Conservation (phyloP, 2,888 invertebrate genomes). For the Orthonychiurus folsomi region DNA sequence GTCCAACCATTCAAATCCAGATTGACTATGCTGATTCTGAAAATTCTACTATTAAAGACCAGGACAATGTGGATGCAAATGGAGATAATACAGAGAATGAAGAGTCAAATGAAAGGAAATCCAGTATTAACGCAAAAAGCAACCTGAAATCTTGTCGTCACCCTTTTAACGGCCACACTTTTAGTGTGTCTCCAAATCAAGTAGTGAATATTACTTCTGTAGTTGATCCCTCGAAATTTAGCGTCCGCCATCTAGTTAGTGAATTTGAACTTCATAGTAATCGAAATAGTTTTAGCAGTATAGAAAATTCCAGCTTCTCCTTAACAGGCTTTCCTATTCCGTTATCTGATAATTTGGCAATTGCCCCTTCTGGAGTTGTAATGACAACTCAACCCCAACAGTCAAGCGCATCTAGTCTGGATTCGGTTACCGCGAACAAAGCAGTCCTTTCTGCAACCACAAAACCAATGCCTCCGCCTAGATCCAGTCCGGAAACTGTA, state of each 20-base stretch:
- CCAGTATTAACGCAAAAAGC: conserved; percentile 21
- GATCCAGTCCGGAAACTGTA: background rate
- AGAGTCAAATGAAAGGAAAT: background rate
- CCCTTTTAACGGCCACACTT: conserved; percentile 73
- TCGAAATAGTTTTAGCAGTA: conserved; percentile 25
- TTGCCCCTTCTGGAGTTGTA: conserved; percentile 15
- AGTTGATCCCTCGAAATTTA: conserved; percentile 36
- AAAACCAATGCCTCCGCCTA: background rate
- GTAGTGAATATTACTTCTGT: conserved; percentile 58
- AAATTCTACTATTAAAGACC: background rate
- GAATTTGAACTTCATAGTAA: conserved; percentile 36
- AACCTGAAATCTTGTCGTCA: conserved; percentile 65
- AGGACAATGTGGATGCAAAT: background rate
- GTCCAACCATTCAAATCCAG: background rate
- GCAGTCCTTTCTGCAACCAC: background rate
- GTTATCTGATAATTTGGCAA: conserved; percentile 14
- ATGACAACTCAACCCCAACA: background rate
- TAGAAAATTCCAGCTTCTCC: conserved; percentile 12
- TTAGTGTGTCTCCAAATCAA: conserved; percentile 84
- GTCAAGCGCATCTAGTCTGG: background rate
- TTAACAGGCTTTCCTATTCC: conserved; percentile 22
- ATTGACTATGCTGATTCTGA: conserved; percentile 11
- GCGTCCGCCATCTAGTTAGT: conserved; percentile 38
- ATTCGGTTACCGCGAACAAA: too few species aligned
- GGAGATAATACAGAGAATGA: conserved; percentile 13